These are phyloP conservation scores for Bombus huntii DNA, from an alignment of 1,140 invertebrate genomes.

Conservation along the genomic window DNA sequence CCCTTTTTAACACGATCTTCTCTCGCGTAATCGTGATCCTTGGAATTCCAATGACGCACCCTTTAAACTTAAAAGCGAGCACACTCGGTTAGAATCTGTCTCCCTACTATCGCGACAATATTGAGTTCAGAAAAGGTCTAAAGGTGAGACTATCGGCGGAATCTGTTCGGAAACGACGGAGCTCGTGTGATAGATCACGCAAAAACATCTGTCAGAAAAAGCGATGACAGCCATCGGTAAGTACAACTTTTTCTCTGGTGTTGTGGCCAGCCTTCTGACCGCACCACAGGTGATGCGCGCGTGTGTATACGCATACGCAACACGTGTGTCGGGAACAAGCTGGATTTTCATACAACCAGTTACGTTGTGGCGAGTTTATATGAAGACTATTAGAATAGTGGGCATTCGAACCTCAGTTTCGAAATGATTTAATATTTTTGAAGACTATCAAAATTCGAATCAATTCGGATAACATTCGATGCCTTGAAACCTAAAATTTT, in stretches of 20 bases:
- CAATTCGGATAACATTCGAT: no score
- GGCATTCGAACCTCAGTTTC: no score
- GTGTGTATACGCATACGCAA: constrained; percentile 46
- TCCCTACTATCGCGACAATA: not conserved
- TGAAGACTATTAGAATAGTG: not conserved
- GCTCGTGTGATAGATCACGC: constrained; percentile 56
- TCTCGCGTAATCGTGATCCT: constrained; percentile 41
- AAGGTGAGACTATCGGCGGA: not conserved
- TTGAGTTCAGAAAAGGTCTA: not conserved
- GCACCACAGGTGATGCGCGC: constrained; percentile 46
- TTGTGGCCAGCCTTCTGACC: constrained; percentile 66
- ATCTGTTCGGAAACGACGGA: constrained; percentile 35
- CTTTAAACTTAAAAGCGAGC: constrained; percentile 37
- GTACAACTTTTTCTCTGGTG: constrained; percentile 60
- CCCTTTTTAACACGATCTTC: constrained; percentile 5
- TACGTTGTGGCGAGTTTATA: not conserved
- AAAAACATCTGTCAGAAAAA: constrained; percentile 72
- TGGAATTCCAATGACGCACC: constrained; percentile 54
- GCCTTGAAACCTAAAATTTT: no score
- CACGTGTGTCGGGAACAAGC: constrained; percentile 47
- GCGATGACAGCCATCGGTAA: constrained; percentile 68
- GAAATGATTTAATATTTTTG: no score
- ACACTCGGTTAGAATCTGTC: not conserved
- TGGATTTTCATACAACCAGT: not conserved
- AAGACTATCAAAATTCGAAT: no score